Conservation (phyloP, 2,113 vertebrate species). For the Apteryx mantelli region DNA sequence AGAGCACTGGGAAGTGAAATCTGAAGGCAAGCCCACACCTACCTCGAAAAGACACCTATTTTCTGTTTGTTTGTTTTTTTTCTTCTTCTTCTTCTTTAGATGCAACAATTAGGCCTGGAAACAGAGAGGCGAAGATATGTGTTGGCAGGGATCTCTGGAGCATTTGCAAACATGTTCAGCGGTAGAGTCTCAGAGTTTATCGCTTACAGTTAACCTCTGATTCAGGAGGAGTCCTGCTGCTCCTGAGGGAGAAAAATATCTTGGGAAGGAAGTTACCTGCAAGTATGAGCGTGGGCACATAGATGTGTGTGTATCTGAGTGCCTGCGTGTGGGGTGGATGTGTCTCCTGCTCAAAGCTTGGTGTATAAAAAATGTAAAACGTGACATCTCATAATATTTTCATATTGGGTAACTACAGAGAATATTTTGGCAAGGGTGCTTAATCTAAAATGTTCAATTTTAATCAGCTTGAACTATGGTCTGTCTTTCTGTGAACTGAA, state of each 20-base stretch:
- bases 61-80: background rate
- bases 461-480: conserved; percentile 91
- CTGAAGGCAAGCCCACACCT: background rate
- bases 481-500: conserved; percentile 92
- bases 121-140: background rate
- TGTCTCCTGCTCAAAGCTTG: conserved; percentile 17
- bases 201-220: background rate
- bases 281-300: background rate
- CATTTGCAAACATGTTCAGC: background rate
- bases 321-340: background rate
- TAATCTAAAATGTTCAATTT: conserved; percentile 89
- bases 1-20: background rate
- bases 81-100: background rate
- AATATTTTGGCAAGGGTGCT: conserved; percentile 86
- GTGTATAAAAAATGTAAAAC: conserved; percentile 68
- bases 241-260: conserved; percentile 43
- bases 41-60: background rate
- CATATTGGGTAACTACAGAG: conserved; percentile 83
- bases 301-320: background rate
- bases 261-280: conserved; percentile 40
- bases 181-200: conserved; percentile 38
- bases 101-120: background rate
- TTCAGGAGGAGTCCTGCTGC: background rate
- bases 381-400: conserved; percentile 80
- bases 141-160: background rate